Base-by-base conservation (phyloP, 2,113 vertebrate species). In the Potamarius usumacintae region DNA sequence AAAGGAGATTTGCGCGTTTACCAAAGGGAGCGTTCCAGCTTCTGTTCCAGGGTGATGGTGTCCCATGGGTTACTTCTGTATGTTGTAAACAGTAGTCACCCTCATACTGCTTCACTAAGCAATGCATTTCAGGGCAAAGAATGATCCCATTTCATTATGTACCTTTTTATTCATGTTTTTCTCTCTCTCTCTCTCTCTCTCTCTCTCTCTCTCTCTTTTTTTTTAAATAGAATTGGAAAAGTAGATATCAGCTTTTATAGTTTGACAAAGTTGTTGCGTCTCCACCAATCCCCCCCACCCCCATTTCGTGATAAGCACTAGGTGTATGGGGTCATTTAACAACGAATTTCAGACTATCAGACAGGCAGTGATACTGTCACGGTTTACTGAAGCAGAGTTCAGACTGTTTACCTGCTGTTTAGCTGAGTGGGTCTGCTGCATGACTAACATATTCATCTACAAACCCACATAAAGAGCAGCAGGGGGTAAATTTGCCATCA, bases 31-130 rank as follows among this genome's bases (percentile, higher is more conserved):
- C 55, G 76, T 94, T 94, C 92, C 89, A 34, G 92, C 91, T 86
- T 88, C 90, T 90, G 89, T 91, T 90, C 90, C 82, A 57, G 71
- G 83, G 84, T 57, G 53, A 34, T 74, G 86, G 89, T 90, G 90
- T 94, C 93, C 91, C 91, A 90, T 82, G 91, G 90, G 91, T 89
- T 65, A 93, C 92, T 94, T 94, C 92, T 93, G 88, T 92, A 57
- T 87, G 88, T 88, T 92, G 91, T 90, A 92, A 92, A 93, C 85
- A 85, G 87, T 79, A 86, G 72, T 90, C 89, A 87, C 87, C 87
- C 87, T 90, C 82, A 22, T 80, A 58, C 9, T 57, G 74, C 82
- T 84, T 67, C 27, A 67, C 50, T 53, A 81, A 76, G n/a, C 30
- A 27, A 76, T 78, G 27, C 25, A 50, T 78, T 86, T 53, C n/a